A percentile compares a stretch with the other conserved stretches of the same genome.
Evolutionary conservation across 2,797 vertebrate species (phyloP).

Genomic region (Enteromius afrohamiltoni): DNA sequence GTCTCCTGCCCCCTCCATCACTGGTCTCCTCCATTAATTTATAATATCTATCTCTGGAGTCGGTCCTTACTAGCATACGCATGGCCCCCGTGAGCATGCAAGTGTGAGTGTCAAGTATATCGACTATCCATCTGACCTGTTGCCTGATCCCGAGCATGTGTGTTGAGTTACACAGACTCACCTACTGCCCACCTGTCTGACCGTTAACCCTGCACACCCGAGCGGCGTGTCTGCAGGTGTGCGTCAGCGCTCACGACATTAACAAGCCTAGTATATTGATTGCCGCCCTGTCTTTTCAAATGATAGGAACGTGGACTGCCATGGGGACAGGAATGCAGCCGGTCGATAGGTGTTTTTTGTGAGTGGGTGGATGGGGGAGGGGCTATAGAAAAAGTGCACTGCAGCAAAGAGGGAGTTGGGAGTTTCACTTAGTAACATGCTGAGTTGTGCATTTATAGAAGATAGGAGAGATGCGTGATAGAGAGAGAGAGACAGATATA

Average conservation of each 20-base stretch:
- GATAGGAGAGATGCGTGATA: constrained; percentile 65
- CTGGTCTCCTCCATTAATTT: constrained; percentile 53
- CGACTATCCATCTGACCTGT: constrained; percentile 59
- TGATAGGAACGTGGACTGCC: constrained; percentile 31
- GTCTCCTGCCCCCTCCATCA: constrained; percentile 40
- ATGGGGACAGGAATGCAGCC: constrained; percentile 31
- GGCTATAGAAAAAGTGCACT: constrained; percentile 42
- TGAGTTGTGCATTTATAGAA: constrained; percentile 48
- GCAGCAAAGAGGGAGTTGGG: constrained; percentile 62
- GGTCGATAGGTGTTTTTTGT: constrained; percentile 22
- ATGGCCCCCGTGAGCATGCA: constrained; percentile 48
- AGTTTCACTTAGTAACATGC: constrained; percentile 41
- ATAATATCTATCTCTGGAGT: constrained; percentile 48
- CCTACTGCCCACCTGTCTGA: constrained; percentile 54
- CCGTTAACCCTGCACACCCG: constrained; percentile 48
- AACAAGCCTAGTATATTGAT: constrained; percentile 52
- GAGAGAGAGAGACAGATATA: constrained; percentile 64
- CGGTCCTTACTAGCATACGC: constrained; percentile 26
- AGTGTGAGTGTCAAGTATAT: constrained; percentile 56
- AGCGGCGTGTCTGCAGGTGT: constrained; percentile 32
- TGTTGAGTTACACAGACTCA: constrained; percentile 59
- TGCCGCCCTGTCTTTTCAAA: constrained; percentile 47
- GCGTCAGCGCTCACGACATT: constrained; percentile 26
- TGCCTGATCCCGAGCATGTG: constrained; percentile 56
- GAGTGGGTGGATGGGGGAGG: constrained; percentile 1